These are phyloP conservation scores for Spisula subtruncata DNA, from an alignment of 2,888 invertebrate genomes.

Conservation along the genomic window DNA sequence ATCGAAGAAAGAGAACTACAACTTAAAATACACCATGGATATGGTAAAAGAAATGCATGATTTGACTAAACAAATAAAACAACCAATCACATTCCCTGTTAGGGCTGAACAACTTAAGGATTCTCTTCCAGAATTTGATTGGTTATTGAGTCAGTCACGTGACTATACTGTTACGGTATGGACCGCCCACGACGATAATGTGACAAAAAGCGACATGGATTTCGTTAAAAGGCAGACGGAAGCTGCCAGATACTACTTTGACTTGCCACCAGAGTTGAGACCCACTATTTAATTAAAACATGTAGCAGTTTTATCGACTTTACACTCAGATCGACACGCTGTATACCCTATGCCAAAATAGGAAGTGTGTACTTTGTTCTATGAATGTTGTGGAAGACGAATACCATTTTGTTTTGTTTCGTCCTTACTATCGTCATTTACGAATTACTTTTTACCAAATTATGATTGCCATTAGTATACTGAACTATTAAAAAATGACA, in stretches of 20 bases:
- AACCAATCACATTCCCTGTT: slow-evolving; percentile 94
- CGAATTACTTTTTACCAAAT: too few relatives aligned
- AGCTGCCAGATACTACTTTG: slow-evolving; percentile 92
- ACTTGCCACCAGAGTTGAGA: slow-evolving; percentile 90
- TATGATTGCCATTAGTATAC: too few relatives aligned
- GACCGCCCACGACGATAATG: slow-evolving; percentile 89
- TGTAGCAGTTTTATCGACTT: too few relatives aligned
- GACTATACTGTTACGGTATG: slow-evolving; percentile 90
- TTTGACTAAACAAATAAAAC: slow-evolving; percentile 88
- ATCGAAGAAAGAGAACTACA: slow-evolving; percentile 89
- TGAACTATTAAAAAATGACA: too few relatives aligned
- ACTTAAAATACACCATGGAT: slow-evolving; percentile 83
- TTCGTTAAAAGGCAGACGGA: slow-evolving; percentile 91
- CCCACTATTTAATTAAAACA: slow-evolving; percentile 51
- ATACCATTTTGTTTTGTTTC: too few relatives aligned
- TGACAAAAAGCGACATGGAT: slow-evolving; percentile 91
- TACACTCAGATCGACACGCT: too few relatives aligned
- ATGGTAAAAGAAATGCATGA: slow-evolving; percentile 90
- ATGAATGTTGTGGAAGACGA: too few relatives aligned
- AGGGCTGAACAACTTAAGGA: slow-evolving; percentile 92
- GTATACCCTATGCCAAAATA: too few relatives aligned
- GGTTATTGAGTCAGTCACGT: slow-evolving; percentile 89
- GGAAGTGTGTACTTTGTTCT: too few relatives aligned
- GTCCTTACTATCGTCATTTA: too few relatives aligned
- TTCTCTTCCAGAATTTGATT: slow-evolving; percentile 90